These are phyloP conservation scores for Protobothrops mucrosquamatus DNA, from an alignment of 2,113 vertebrate species.

Conservation along the genomic window DNA sequence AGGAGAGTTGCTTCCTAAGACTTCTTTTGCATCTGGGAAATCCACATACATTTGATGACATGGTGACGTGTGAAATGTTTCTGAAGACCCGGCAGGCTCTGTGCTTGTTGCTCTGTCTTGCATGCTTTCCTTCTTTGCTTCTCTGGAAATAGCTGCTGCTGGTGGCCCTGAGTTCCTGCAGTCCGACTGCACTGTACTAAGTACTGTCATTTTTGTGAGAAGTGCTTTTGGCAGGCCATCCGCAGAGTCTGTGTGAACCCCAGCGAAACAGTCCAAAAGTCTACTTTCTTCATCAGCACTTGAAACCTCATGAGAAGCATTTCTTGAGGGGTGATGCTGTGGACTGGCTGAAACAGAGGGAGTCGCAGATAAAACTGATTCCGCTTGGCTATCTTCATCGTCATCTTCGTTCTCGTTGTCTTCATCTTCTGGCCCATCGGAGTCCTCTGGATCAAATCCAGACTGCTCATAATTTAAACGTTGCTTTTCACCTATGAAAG, in stretches of 20 bases:
- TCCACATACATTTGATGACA: conserved; percentile 91
- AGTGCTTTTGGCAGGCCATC: conserved; percentile 83
- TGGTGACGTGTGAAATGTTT: conserved; percentile 74
- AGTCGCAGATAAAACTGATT: conserved; percentile 89
- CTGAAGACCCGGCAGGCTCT: conserved; percentile 58
- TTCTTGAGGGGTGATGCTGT: conserved; percentile 79
- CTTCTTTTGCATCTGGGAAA: conserved; percentile 76
- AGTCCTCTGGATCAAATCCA: conserved; percentile 91
- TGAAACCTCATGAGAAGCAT: conserved; percentile 59
- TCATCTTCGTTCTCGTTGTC: conserved; percentile 94
- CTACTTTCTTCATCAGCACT: conserved; percentile 66
- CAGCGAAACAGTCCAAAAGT: conserved; percentile 56
- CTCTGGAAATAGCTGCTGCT: conserved; percentile 36
- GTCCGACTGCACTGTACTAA: conserved; percentile 57
- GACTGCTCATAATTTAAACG: conserved; percentile 78
- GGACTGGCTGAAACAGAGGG: conserved; percentile 93
- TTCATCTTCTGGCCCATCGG: conserved; percentile 88
- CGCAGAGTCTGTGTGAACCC: conserved; percentile 68
- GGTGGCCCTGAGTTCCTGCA: conserved; percentile 53
- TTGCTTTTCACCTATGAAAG: conserved; percentile 82
- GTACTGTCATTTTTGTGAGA: conserved; percentile 92
- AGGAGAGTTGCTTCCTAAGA: conserved; percentile 64
- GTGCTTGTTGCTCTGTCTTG: conserved; percentile 37
- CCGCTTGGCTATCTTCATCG: conserved; percentile 96
- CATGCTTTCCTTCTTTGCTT: conserved; percentile 44